Evolutionary conservation across 2,888 invertebrate species (phyloP), one percentile per base, ranked within the genome.

Genomic region (Monochamus alternatus): DNA sequence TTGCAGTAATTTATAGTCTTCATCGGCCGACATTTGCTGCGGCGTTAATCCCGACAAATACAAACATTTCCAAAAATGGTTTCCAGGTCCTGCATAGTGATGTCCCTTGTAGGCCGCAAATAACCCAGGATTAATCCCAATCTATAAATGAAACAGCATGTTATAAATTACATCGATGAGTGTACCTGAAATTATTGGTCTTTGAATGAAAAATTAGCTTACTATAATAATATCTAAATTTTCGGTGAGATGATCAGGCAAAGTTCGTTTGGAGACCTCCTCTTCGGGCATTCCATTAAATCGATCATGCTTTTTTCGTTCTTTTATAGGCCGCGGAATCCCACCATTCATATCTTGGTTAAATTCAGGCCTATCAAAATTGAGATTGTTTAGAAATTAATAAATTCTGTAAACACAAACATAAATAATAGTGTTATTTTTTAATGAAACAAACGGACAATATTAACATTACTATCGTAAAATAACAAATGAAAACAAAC

Each of bases 41-140:
- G 97, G 93, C 14, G 98, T 98, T 75, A 99, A 92, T 7, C 98
- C 98, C 65, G 98, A 97, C 82, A 98, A 91, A 90, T 96, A 98
- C 79, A 98, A 91, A 89, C 98, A 98, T 91, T 98, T 98, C 98
- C 98, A 99, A 91, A 99, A 98, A 91, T 99, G 99, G 91, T 99
- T 99, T 63, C 98, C 98, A 63, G 98, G 98, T 69, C 98, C 98
- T 71, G 98, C 98, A 91, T 99, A 99, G 90, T 99, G 98, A 90
- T 98, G 98, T 3, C 98, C 98, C 89, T 98, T 97, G 91, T 97
- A 98, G 80, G 98, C 98, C 81, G 98, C 98, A 90, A 97, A 97
- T 85, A 98, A 91, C 2, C 98, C 98, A 10, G 98, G 98, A 91
- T 99, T 99, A 85, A 98, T 98, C 82, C 98, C 98, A 91, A 99